Evolutionary conservation across 37 sponge, comb jelly and placozoan species (phyloP).

Genomic region (Amphimedon queenslandica): DNA sequence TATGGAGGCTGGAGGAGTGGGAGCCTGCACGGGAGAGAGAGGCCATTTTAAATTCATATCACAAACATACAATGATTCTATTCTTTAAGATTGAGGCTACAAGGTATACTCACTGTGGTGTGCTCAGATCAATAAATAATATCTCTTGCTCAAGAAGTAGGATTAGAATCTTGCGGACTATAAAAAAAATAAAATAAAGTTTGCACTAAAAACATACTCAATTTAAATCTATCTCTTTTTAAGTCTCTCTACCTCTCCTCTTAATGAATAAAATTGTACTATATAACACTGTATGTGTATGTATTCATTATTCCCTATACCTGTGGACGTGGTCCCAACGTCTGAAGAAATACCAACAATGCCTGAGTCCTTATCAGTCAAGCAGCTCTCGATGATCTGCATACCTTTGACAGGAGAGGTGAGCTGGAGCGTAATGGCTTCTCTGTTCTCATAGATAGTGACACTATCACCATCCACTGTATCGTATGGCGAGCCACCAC

Average conservation of each 20-base stretch:
- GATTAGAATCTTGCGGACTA: slow-evolving; percentile 50
- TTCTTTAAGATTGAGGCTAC: background rate
- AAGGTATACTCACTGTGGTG: slow-evolving; percentile 59
- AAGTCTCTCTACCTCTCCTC: background rate
- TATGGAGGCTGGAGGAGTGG: slow-evolving; percentile 73
- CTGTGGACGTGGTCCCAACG: slow-evolving; percentile 4
- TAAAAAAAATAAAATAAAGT: background rate
- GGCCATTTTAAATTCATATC: background rate
- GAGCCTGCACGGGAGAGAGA: slow-evolving; percentile 25
- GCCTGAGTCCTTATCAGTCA: slow-evolving; percentile 73
- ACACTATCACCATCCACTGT: slow-evolving; percentile 58
- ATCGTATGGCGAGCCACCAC: slow-evolving; percentile 61
- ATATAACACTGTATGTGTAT: background rate
- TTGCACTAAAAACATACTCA: background rate
- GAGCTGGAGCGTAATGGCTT: slow-evolving; percentile 45
- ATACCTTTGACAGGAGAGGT: slow-evolving; percentile 70
- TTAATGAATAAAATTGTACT: background rate
- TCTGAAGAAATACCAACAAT: slow-evolving; percentile 50
- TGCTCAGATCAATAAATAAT: slow-evolving; percentile 59
- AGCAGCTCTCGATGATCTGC: slow-evolving; percentile 57
- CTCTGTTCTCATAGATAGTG: slow-evolving; percentile 37
- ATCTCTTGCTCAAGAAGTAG: slow-evolving; percentile 76
- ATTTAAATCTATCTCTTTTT: background rate
- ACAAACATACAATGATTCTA: background rate
- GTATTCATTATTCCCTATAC: background rate